Evolutionary conservation across 2,888 invertebrate genomes (phyloP).

Genomic region (Agriotes lineatus): DNA sequence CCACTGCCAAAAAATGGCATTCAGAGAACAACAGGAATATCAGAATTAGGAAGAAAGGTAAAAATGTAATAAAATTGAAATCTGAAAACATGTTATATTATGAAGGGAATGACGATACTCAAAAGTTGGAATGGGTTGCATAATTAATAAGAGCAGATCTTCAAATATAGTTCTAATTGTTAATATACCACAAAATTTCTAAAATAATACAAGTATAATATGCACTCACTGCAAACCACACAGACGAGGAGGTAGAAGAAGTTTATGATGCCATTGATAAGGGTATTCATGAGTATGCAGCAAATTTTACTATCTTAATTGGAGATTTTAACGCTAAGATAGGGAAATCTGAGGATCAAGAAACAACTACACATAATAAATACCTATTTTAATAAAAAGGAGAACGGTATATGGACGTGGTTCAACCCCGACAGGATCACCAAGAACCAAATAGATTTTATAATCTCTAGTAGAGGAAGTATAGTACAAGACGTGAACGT

Average conservation of each 20-base stretch:
- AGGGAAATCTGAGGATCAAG: background rate
- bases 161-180: background rate
- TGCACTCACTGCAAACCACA: background rate
- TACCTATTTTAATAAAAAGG: background rate
- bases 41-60: background rate
- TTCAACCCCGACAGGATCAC: background rate
- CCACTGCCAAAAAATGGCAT: too few species aligned
- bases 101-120: background rate
- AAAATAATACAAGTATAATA: background rate
- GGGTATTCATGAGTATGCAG: background rate
- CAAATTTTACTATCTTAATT: background rate
- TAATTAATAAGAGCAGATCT: background rate
- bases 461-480: background rate
- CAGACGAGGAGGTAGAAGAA: background rate
- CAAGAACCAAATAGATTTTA: background rate
- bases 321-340: background rate
- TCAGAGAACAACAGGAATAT: too few species aligned
- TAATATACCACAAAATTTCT: background rate
- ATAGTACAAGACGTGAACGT: background rate
- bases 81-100: background rate
- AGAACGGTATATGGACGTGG: background rate
- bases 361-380: background rate
- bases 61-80: background rate
- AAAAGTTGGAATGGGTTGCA: background rate
- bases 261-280: background rate